Evolutionary conservation across 2,797 vertebrate species (phyloP), one percentile per base, ranked within the genome.

Genomic region (Brachymystax lenok): DNA sequence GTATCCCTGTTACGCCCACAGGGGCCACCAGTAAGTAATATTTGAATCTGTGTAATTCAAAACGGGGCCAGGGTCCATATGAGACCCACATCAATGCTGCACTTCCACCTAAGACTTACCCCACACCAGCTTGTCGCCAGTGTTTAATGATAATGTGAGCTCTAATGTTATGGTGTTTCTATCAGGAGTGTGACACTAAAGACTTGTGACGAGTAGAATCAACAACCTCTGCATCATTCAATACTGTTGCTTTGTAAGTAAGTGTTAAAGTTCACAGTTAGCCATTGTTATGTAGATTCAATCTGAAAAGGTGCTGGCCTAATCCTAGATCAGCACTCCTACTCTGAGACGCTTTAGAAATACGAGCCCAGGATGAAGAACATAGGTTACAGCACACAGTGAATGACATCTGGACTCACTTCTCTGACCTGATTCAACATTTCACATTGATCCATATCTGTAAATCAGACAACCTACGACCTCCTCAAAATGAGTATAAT

Each of bases 381-480:
- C 51, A 16, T 52, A 16, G 51, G 40, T 71, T 51, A 27, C 17
- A 51, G 33, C 10, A 51, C 70, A 51, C 24, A 13, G 8, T 35
- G 35, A 35, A 35, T 35, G 35, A 35, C 6, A 52, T 13, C 13
- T 56, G 14, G n/a, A 71, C 35, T 7, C 50, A 21, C 24, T 54
- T 40, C 4, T 4, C 33, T 74, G 35, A 74, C 73, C 24, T 78
- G 52, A 83, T 77, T 73, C 77, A 56, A 72, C 52, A 59, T 28
- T 79, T 68, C 70, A 74, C 75, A 80, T 70, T 66, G 64, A 78
- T 74, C 54, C 71, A 67, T 79, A 69, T 81, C 63, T 76, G 63
- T 83, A 64, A 50, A 21, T 74, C 46, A 59, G 40, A 64, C 80
- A 73, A 80, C 73, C 81, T 83, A 63, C 81, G 78, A 84, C 77